A percentile compares a stretch with the other conserved stretches of the same genome.
Evolutionary conservation across 2,888 invertebrate genomes (phyloP).

Genomic region (Dolomedes plantarius): DNA sequence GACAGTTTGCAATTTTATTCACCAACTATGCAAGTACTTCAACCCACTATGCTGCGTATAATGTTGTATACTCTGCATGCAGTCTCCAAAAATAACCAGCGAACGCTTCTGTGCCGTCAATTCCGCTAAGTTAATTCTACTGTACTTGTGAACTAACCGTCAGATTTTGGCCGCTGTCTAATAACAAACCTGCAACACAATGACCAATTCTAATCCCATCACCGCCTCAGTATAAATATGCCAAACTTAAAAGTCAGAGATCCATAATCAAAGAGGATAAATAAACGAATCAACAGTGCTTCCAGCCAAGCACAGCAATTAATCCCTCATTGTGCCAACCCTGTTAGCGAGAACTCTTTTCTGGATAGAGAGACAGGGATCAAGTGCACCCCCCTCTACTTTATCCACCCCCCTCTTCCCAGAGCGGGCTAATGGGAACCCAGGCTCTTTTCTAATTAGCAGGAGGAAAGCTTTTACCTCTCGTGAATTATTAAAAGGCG

Average conservation of each 20-base stretch:
- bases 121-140: constrained; percentile 9
- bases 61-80: no score
- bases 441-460: constrained; percentile 62
- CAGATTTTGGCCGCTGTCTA: neutral
- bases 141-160: constrained; percentile 12
- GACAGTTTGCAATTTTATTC: neutral
- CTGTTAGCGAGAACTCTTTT: constrained; percentile 58
- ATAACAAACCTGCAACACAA: constrained; percentile 18
- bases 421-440: constrained; percentile 48
- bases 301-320: constrained; percentile 52
- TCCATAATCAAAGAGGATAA: constrained; percentile 16
- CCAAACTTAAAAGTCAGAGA: constrained; percentile 12
- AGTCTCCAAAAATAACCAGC: neutral
- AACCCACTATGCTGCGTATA: no score
- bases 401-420: constrained; percentile 29
- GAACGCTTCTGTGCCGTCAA: neutral
- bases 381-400: constrained; percentile 46
- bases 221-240: constrained; percentile 5
- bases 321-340: constrained; percentile 59
- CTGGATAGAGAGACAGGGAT: constrained; percentile 50
- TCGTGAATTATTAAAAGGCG: constrained; percentile 71
- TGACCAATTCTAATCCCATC: constrained; percentile 18
- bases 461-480: constrained; percentile 66
- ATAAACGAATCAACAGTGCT: constrained; percentile 24
- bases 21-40: neutral